phyloP scores from a whole-genome alignment of 2,113 vertebrate genomes.

The Phylloscopus whistleri region DNA sequence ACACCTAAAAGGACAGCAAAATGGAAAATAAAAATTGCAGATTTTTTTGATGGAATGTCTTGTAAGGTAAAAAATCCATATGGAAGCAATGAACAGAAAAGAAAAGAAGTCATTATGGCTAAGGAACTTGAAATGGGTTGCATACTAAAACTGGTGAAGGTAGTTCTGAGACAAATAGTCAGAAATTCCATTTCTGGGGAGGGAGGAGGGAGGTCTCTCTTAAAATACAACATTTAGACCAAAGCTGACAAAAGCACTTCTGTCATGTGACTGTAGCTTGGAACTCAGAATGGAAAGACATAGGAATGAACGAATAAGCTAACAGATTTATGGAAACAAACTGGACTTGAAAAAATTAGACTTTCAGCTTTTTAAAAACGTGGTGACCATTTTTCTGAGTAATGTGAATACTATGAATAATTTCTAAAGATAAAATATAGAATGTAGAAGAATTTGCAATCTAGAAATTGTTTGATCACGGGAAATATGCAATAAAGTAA shows the following conservation, averaged over 20 bases:
- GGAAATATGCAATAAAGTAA: not conserved
- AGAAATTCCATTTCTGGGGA: not conserved
- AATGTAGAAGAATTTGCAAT: not conserved
- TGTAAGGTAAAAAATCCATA: not conserved
- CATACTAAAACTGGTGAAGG: not conserved
- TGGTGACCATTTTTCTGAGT: not conserved
- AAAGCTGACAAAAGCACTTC: not conserved
- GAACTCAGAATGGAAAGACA: not conserved
- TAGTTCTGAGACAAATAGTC: not conserved
- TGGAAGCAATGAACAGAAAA: not conserved
- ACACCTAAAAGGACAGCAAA: not conserved
- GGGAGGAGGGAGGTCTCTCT: not conserved
- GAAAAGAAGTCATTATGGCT: not conserved
- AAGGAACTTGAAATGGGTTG: not conserved
- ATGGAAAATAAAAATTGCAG: not conserved
- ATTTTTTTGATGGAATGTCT: not conserved
- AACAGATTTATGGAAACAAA: not conserved
- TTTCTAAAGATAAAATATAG: not conserved
- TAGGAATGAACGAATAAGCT: not conserved
- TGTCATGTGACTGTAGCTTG: not conserved
- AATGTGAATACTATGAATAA: not conserved
- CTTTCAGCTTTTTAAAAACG: not conserved
- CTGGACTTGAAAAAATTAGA: accelerated
- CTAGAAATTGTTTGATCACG: not conserved
- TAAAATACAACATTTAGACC: not conserved